These are phyloP conservation scores for Neodon shergylaensis DNA, from an alignment of 2,113 vertebrate species.

Conservation along the genomic window DNA sequence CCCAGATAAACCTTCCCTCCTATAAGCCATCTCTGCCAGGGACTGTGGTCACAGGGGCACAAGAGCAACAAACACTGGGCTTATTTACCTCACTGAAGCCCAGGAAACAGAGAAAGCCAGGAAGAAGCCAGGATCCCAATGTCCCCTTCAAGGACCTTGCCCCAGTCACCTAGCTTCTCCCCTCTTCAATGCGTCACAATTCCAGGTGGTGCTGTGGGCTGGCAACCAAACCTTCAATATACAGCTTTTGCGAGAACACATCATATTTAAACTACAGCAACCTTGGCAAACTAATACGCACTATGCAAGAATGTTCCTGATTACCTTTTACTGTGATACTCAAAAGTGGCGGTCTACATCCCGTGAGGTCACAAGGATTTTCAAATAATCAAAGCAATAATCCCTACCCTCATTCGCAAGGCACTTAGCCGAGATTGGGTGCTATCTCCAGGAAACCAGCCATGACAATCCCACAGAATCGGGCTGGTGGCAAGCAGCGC, in stretches of 20 bases:
- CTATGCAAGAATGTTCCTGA: background rate
- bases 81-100: background rate
- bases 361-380: background rate
- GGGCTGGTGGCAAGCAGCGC: background rate
- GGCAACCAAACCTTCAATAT: background rate
- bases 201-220: background rate
- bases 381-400: background rate
- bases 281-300: background rate
- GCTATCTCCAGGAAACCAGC: background rate
- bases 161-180: background rate
- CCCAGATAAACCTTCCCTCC: background rate
- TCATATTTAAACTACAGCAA: background rate
- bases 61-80: background rate
- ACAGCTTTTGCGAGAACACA: background rate
- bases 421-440: background rate
- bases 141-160: background rate
- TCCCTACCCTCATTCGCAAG: background rate
- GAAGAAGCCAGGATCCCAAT: too few species aligned
- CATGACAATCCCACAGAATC: background rate
- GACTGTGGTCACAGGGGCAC: background rate
- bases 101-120: background rate
- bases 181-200: background rate
- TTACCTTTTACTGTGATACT: background rate
- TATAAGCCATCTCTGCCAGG: background rate
- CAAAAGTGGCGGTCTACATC: background rate